phyloP scores from a whole-genome alignment of 2,888 invertebrate genomes.

The Ochlodes sylvanus region DNA sequence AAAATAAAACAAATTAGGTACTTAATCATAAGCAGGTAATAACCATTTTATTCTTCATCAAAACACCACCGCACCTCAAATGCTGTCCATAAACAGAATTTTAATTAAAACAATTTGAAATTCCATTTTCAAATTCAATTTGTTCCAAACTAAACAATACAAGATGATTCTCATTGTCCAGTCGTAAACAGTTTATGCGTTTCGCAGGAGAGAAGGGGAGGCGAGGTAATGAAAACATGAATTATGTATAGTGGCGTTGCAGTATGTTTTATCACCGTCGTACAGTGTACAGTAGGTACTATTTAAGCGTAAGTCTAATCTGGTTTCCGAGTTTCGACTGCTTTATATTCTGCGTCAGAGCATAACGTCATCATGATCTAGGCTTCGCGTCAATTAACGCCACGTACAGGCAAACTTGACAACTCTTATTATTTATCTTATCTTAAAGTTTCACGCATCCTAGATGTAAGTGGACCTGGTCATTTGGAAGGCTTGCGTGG shows the following conservation, averaged over 20 bases:
- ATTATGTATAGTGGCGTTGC: constrained; percentile 21
- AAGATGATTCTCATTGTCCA: not conserved
- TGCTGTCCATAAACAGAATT: not conserved
- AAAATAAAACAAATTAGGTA: no score
- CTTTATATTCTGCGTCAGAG: not conserved
- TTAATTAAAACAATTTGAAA: not conserved
- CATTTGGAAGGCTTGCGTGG: no score
- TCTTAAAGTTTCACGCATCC: no score
- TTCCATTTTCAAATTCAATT: constrained; percentile 11
- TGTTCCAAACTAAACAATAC: constrained; percentile 15
- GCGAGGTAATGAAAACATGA: constrained; percentile 33
- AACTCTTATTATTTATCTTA: no score
- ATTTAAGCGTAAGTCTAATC: not conserved
- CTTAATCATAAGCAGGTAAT: no score
- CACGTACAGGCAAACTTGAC: no score
- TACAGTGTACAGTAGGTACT: not conserved
- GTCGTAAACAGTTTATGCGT: constrained; percentile 32
- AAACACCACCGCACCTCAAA: no score
- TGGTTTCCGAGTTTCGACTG: not conserved
- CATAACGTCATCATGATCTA: no score
- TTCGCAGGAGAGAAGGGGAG: constrained; percentile 3
- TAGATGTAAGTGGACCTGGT: no score
- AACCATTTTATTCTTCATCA: no score
- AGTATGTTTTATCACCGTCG: constrained; percentile 9
- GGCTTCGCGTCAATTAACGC: no score